Evolutionary conservation across 2,113 vertebrate genomes (phyloP), one percentile per base, ranked within the genome.

Genomic region (Actenoides hombroni): DNA sequence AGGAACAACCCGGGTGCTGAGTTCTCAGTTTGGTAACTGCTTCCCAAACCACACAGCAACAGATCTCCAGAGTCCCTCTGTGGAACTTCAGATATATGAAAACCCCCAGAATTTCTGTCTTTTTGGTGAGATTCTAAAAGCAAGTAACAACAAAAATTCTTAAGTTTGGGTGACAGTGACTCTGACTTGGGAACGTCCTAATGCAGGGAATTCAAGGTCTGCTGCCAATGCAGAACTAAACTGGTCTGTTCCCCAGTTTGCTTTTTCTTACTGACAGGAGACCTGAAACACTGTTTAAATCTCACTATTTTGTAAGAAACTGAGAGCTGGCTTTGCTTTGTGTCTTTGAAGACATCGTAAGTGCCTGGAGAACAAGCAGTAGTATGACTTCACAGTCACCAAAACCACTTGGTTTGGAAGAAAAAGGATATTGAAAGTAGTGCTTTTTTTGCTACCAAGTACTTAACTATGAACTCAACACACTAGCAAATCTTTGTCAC

Each of bases 81-180:
- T 3, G 12, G 69, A 11, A 31, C 49, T 76, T 91, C 14, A 54
- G 25, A 63, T 6, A 33, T 5, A 90, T 8, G 61, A 82, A 83
- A 70, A 25, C 1, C 4, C 11, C 0, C 0, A 19, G 40, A 26
- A 17, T 53, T 39, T 61, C 12, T 7, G 57, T 42, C 2, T 1
- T 81, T 54, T 77, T 7, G 63, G 57, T 77, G 28, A 85, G 46
- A 71, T 29, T 71, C 39, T 21, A 79, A 85, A 54, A 75, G 28
- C 67, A 94, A 70, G 53, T 29, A 44, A 83, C 10, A 76, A n/a
- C 88, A 51, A 46, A 46, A n/a, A 6, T 68, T 76, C 9, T 26
- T 10, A 74, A 46, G 53, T 54, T 15, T 48, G 71, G 51, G 33
- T 23, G 40, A 54, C 23, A 4, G 13, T 4, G 20, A 42, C 35